phyloP scores from a whole-genome alignment of 2,797 vertebrate species.

The Crax fasciolata region DNA sequence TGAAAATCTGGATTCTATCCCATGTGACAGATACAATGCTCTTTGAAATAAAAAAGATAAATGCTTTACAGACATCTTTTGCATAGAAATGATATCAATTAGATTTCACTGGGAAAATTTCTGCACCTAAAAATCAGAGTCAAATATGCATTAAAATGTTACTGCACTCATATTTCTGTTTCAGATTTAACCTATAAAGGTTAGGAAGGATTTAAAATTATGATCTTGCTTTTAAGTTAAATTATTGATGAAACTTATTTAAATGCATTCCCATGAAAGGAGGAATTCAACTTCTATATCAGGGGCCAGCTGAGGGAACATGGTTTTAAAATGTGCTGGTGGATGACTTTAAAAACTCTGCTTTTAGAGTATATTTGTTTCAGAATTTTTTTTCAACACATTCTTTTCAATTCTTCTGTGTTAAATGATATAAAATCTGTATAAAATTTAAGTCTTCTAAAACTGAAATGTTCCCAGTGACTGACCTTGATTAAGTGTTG shows the following conservation, averaged over 20 bases:
- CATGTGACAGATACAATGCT: conserved; percentile 61
- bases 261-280: conserved; percentile 81
- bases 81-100: conserved; percentile 75
- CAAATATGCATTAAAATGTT: conserved; percentile 78
- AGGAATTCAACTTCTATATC: conserved; percentile 82
- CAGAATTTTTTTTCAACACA: conserved; percentile 32
- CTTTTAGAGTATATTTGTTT: conserved; percentile 63
- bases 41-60: conserved; percentile 71
- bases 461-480: conserved; percentile 82
- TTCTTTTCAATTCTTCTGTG: conserved; percentile 60
- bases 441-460: conserved; percentile 73
- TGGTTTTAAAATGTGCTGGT: conserved; percentile 77
- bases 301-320: conserved; percentile 74
- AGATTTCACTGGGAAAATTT: conserved; percentile 77
- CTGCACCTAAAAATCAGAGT: conserved; percentile 69
- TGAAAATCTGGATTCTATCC: conserved; percentile 51
- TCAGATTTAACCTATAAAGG: conserved; percentile 84
- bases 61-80: conserved; percentile 76
- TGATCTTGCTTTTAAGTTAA: conserved; percentile 88
- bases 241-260: conserved; percentile 88
- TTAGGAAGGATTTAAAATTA: conserved; percentile 91
- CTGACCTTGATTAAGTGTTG: conserved; percentile 99
- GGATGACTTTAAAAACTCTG: conserved; percentile 46
- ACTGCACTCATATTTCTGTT: conserved; percentile 83
- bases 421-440: conserved; percentile 65